Evolutionary conservation across 1,140 invertebrate species (phyloP).

Genomic region (Phenacoccus solenopsis): DNA sequence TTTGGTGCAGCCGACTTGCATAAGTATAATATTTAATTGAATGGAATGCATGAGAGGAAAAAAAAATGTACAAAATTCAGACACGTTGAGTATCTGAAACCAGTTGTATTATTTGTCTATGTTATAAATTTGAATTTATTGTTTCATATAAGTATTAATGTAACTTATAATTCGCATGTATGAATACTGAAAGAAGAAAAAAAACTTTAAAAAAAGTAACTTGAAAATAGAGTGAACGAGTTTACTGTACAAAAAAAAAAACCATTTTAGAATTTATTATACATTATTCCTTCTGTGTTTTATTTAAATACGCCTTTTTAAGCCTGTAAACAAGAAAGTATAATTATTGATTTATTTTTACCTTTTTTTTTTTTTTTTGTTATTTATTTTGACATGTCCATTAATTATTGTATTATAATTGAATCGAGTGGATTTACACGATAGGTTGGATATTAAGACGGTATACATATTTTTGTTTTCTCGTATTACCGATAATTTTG

Average conservation of each 20-base stretch:
- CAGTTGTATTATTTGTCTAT: conserved; percentile 8
- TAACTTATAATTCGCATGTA: not conserved
- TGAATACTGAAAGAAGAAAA: not conserved
- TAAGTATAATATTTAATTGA: not conserved
- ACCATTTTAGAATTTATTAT: not conserved
- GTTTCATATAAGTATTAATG: not conserved
- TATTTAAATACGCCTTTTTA: not conserved
- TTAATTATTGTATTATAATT: too few species aligned
- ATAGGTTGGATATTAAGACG: too few species aligned
- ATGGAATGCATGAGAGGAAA: too few species aligned
- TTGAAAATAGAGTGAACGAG: too few species aligned
- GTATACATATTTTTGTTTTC: too few species aligned
- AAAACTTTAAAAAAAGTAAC: too few species aligned
- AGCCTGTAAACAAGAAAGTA: not conserved
- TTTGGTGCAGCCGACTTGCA: not conserved
- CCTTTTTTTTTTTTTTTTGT: not conserved
- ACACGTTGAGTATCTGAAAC: not conserved
- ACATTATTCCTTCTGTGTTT: not conserved
- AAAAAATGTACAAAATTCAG: conserved; percentile 1
- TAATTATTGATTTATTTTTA: not conserved
- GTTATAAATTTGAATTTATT: not conserved
- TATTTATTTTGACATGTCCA: conserved; percentile 6
- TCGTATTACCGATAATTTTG: too few species aligned
- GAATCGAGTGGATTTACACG: too few species aligned
- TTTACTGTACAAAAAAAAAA: conserved; percentile 7